Conservation (phyloP, 2,888 invertebrate species). For the Xylota segnis region DNA sequence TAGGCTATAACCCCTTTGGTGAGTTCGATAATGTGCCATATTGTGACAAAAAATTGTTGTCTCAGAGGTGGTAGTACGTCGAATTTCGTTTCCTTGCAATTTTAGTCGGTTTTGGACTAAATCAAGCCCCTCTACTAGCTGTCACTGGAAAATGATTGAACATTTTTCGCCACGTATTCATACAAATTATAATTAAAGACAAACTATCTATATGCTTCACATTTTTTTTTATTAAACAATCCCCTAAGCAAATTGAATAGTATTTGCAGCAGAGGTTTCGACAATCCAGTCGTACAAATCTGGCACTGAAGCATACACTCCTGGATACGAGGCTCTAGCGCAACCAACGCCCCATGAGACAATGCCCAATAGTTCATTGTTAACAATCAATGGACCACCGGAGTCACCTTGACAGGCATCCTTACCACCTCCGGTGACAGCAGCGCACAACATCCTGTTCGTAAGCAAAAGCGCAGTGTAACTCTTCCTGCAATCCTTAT, state of each 20-base stretch:
- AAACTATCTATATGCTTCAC: neutral
- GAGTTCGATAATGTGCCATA: no score
- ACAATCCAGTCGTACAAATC: constrained; percentile 78
- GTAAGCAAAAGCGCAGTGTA: constrained; percentile 78
- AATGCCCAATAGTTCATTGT: constrained; percentile 79
- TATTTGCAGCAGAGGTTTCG: constrained; percentile 16
- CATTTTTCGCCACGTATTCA: no score
- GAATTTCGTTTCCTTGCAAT: no score
- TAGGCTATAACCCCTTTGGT: no score
- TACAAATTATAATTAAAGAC: no score
- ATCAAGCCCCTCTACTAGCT: no score
- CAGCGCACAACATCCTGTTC: constrained; percentile 81
- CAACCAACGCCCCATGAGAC: constrained; percentile 82
- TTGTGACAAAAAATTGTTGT: no score
- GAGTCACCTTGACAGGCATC: constrained; percentile 83
- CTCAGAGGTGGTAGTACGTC: no score
- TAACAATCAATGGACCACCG: constrained; percentile 80
- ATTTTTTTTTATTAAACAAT: constrained; percentile 3
- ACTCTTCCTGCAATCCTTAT: constrained; percentile 77
- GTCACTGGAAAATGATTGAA: no score
- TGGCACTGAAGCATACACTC: constrained; percentile 81
- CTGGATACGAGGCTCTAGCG: constrained; percentile 78
- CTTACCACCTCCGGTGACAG: constrained; percentile 79
- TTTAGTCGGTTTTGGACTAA: no score
- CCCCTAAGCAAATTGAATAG: constrained; percentile 37